Evolutionary conservation across 2,797 vertebrate genomes (phyloP), one percentile per base, ranked within the genome.

Genomic region (Bryconaethiops microstoma): DNA sequence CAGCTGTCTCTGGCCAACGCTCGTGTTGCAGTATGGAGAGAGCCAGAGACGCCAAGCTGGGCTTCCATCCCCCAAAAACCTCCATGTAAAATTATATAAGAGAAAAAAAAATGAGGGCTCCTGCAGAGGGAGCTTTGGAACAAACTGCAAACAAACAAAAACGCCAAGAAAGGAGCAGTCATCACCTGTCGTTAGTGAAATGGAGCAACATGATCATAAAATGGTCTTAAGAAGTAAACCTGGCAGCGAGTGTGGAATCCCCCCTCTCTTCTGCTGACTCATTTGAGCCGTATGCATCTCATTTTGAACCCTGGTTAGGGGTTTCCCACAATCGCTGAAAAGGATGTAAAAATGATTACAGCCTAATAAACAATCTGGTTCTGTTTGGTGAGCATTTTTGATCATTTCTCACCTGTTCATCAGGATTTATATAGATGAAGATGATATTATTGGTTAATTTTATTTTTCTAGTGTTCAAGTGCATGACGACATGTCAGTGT

Each of bases 211-310:
- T 90, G 93, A 93, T 95, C 93, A 88, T 95, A 88, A 91, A 90
- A 55, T 67, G 29, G 35, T 78, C 64, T 73, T 70, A 71, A 86
- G 88, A 75, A 76, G 40, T 83, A 83, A 77, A 90, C 86, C 91
- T 96, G 95, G 95, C 94, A 83, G 82, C 77, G 76, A 83, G 78
- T 86, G 85, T 95, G 96, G 96, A 97, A 96, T 96, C 95, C 96
- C 96, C 75, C 93, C 95, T 91, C 65, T 90, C 90, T 94, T 91
- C 86, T 94, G 92, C 94, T 98, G 96, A 99, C 94, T 99, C 96
- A 98, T 94, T 92, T 40, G 69, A 93, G 91, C 95, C 95, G 93
- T 91, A 91, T 91, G 89, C 93, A 93, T 95, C 90, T 95, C 91
- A 94, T 93, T 93, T 93, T 85, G 60, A 70, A 10, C 81, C 91